These are phyloP conservation scores for Clepsis dumicolana DNA, from an alignment of 2,888 invertebrate genomes.

Conservation along the genomic window DNA sequence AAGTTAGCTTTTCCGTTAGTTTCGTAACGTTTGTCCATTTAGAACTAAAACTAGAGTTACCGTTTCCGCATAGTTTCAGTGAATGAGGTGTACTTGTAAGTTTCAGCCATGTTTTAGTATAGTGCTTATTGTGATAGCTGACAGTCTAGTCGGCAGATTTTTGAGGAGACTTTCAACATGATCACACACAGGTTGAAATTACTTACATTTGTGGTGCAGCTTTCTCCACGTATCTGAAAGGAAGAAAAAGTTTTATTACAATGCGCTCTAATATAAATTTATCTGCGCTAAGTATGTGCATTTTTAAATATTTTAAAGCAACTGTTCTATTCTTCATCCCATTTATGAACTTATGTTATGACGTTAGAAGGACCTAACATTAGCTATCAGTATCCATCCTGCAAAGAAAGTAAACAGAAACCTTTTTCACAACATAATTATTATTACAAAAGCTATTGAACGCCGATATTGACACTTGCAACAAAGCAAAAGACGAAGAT, in stretches of 20 bases:
- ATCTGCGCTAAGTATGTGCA: not conserved
- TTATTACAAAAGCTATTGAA: slow-evolving; percentile 19
- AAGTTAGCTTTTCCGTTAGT: slow-evolving; percentile 61
- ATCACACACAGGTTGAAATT: slow-evolving; percentile 19
- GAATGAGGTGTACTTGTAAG: slow-evolving; percentile 65
- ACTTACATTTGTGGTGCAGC: slow-evolving; percentile 60
- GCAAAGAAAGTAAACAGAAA: not conserved
- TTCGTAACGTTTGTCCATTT: slow-evolving; percentile 66
- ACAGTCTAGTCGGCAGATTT: not conserved
- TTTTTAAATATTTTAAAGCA: not conserved
- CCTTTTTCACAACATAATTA: slow-evolving; percentile 2
- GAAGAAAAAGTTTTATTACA: slow-evolving; percentile 50
- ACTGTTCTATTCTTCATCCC: not conserved
- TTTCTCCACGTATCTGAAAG: slow-evolving; percentile 63
- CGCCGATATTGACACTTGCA: slow-evolving; percentile 15
- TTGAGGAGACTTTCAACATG: not conserved
- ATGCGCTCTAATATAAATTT: not conserved
- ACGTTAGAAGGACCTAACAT: not conserved
- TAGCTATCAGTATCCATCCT: not conserved
- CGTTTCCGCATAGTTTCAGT: slow-evolving; percentile 69
- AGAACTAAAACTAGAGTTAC: slow-evolving; percentile 65
- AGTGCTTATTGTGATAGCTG: slow-evolving; percentile 48
- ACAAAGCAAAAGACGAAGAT: slow-evolving; percentile 15
- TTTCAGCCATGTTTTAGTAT: slow-evolving; percentile 48
- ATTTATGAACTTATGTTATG: too few relatives aligned